Conservation (phyloP, 2,888 invertebrate genomes). For the Dendrolimus pini region DNA sequence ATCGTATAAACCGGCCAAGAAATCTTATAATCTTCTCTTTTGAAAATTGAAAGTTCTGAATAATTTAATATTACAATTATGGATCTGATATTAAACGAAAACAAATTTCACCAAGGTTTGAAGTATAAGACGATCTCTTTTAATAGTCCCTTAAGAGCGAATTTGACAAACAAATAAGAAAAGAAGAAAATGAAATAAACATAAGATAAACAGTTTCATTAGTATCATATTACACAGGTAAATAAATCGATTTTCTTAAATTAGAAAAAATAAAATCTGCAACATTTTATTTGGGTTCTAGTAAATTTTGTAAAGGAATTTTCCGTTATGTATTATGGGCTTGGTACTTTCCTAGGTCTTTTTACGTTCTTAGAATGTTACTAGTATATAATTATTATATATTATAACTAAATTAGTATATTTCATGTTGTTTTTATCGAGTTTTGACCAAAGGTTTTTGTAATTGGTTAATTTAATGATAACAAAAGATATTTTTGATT, state of each 20-base stretch:
- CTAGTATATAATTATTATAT: too few relatives aligned
- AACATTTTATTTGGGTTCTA: too few relatives aligned
- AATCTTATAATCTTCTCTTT: slow-evolving; percentile 65
- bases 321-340: too few relatives aligned
- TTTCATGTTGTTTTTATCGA: too few relatives aligned
- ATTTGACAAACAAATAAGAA: slow-evolving; percentile 13
- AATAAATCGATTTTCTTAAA: slow-evolving; percentile 2
- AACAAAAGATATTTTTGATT: too few relatives aligned
- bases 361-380: too few relatives aligned
- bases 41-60: slow-evolving; percentile 66
- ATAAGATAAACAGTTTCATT: slow-evolving; percentile 12
- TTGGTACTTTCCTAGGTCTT: too few relatives aligned
- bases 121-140: slow-evolving; percentile 6
- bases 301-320: too few relatives aligned
- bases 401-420: too few relatives aligned
- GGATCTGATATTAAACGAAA: slow-evolving; percentile 38
- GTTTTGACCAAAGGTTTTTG: too few relatives aligned
- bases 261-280: neutral
- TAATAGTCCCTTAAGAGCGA: slow-evolving; percentile 6
- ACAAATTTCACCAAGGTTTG: slow-evolving; percentile 28
- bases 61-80: slow-evolving; percentile 63
- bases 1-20: slow-evolving; percentile 61
- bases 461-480: too few relatives aligned
- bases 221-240: slow-evolving; percentile 13
- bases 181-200: slow-evolving; percentile 3